phyloP scores from a whole-genome alignment of 1,140 invertebrate genomes.

The Lasioglossum baleicum region DNA sequence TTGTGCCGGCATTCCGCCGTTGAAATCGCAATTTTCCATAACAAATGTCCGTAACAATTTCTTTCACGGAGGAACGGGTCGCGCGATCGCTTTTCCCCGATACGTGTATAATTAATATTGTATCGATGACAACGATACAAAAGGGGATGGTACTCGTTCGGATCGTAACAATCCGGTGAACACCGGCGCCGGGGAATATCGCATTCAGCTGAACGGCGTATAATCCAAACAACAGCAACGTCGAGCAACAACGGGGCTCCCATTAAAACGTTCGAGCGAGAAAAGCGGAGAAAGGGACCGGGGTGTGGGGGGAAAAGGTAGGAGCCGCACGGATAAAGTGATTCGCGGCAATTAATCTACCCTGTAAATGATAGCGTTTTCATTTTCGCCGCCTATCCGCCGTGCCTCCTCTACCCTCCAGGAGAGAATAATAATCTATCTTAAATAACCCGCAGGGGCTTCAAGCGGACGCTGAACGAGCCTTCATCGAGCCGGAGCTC shows the following conservation, averaged over 20 bases:
- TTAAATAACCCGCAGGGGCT: conserved; percentile 75
- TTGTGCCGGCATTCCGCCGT: too few relatives aligned
- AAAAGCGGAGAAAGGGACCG: conserved; percentile 6
- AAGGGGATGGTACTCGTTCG: background rate
- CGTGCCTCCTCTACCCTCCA: conserved; percentile 41
- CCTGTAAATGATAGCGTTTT: conserved; percentile 76
- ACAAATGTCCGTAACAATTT: background rate
- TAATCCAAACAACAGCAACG: conserved; percentile 6
- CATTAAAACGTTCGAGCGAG: conserved; percentile 13
- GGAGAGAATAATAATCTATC: conserved; percentile 76
- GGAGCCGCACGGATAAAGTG: conserved; percentile 46
- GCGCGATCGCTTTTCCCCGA: too few relatives aligned
- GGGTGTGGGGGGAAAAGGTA: background rate
- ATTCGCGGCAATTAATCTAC: conserved; percentile 70
- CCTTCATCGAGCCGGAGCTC: conserved; percentile 56
- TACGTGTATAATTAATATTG: too few relatives aligned
- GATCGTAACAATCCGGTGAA: background rate
- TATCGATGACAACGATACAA: background rate
- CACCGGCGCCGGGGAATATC: background rate
- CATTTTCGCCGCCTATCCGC: conserved; percentile 75
- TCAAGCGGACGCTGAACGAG: conserved; percentile 39
- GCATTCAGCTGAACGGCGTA: background rate
- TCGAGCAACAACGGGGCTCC: conserved; percentile 18
- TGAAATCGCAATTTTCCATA: background rate
- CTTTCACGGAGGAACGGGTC: too few relatives aligned